These are phyloP conservation scores for Lithophane leautieri DNA, from an alignment of 2,888 invertebrate species.

Conservation along the genomic window DNA sequence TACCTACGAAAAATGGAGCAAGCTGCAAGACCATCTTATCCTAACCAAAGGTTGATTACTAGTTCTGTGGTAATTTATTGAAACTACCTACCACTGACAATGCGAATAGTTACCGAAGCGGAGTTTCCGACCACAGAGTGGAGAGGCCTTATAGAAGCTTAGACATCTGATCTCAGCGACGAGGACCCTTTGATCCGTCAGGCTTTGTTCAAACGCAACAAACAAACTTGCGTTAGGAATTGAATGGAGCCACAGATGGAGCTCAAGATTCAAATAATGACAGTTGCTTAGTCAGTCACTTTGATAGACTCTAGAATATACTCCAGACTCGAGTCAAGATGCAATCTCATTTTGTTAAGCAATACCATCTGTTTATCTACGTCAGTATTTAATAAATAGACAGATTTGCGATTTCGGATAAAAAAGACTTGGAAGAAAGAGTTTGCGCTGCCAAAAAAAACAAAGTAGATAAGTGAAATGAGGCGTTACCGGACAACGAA, in stretches of 20 bases:
- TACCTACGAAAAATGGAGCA: background rate
- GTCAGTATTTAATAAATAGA: too few species aligned
- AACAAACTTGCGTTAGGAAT: background rate
- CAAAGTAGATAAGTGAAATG: conserved; percentile 26
- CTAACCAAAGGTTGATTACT: background rate
- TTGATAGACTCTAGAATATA: background rate
- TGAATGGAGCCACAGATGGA: background rate
- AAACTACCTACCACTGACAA: background rate
- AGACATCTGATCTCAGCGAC: background rate
- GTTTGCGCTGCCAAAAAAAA: conserved; percentile 26
- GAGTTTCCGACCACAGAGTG: too few species aligned
- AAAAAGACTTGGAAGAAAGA: background rate
- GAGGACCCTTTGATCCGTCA: background rate
- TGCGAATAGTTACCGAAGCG: background rate
- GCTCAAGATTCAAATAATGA: background rate
- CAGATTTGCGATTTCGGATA: too few species aligned
- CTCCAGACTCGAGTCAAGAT: background rate
- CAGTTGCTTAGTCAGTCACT: background rate
- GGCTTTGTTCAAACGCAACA: background rate
- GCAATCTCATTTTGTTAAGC: background rate
- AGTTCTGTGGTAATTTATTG: background rate
- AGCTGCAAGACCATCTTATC: background rate
- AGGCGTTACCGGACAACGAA: conserved; percentile 20
- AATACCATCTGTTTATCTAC: too few species aligned
- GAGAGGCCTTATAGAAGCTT: background rate